Conservation (phyloP, 2,888 invertebrate genomes). For the Chrysolina americana region DNA sequence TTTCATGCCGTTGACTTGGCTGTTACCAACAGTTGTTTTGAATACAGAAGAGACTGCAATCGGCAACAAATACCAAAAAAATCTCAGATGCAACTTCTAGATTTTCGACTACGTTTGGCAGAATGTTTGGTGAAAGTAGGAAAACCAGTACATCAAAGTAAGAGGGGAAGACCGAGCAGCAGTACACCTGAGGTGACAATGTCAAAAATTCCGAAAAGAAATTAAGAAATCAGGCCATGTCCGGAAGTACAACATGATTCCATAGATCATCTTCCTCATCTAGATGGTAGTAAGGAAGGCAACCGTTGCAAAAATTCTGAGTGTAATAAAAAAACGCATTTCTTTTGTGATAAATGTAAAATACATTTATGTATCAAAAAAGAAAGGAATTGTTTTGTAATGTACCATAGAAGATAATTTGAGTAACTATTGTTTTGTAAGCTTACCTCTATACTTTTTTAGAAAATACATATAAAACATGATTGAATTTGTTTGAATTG, state of each 20-base stretch:
- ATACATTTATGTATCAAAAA: background rate
- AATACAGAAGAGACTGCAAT: slow-evolving; percentile 11
- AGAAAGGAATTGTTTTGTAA: slow-evolving; percentile 4
- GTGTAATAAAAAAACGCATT: slow-evolving; percentile 9
- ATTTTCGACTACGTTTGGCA: slow-evolving; percentile 13
- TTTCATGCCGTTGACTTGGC: slow-evolving; percentile 14
- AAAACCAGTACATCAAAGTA: slow-evolving; percentile 14
- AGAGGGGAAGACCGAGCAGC: slow-evolving; percentile 18
- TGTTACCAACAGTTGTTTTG: slow-evolving; percentile 12
- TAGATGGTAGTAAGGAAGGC: slow-evolving; percentile 9
- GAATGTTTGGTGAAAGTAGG: no score
- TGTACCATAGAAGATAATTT: slow-evolving; percentile 6
- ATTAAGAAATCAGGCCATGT: background rate
- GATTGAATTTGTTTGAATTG: slow-evolving; percentile 6
- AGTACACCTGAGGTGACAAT: slow-evolving; percentile 15
- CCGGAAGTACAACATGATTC: background rate
- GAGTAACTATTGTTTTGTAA: slow-evolving; percentile 6
- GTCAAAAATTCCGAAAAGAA: slow-evolving; percentile 10
- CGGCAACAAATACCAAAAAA: slow-evolving; percentile 3
- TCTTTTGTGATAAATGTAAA: slow-evolving; percentile 20
- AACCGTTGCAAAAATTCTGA: slow-evolving; percentile 11
- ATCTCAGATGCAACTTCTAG: slow-evolving; percentile 9
- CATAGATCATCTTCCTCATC: slow-evolving; percentile 12
- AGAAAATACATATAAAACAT: slow-evolving; percentile 3
- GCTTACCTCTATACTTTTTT: slow-evolving; percentile 3